Conservation (phyloP, 2,113 vertebrate genomes). For the Sprattus sprattus region DNA sequence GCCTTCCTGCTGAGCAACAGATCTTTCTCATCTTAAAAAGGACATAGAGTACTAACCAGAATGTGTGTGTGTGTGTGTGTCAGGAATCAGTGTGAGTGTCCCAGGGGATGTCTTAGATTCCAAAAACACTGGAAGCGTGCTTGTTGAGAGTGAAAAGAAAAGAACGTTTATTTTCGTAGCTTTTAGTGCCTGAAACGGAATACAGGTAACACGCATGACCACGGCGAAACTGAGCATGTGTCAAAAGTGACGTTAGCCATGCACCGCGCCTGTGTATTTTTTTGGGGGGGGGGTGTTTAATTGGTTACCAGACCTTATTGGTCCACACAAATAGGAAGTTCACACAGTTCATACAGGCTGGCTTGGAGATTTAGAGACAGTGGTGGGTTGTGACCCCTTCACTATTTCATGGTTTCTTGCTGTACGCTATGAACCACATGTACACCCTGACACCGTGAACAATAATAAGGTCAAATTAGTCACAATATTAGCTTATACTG, state of each 20-base stretch:
- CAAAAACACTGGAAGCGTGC: neutral
- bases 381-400: neutral
- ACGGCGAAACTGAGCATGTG: neutral
- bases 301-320: neutral
- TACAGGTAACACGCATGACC: neutral
- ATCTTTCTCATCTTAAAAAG: neutral
- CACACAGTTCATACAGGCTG: neutral
- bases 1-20: neutral
- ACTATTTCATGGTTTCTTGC: neutral
- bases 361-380: neutral
- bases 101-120: neutral
- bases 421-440: neutral
- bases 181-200: neutral
- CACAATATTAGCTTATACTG: too few species aligned
- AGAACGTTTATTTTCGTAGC: slow-evolving; percentile 9
- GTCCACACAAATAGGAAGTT: neutral
- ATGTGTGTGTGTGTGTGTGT: neutral
- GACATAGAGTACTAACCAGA: neutral
- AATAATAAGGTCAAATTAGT: too few species aligned
- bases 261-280: neutral
- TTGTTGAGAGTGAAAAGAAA: slow-evolving; percentile 3
- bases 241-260: neutral
- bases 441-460: too few species aligned
- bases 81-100: neutral
- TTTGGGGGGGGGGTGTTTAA: neutral